These are phyloP conservation scores for Apeltes quadracus DNA, from an alignment of 2,113 vertebrate genomes.

Conservation along the genomic window DNA sequence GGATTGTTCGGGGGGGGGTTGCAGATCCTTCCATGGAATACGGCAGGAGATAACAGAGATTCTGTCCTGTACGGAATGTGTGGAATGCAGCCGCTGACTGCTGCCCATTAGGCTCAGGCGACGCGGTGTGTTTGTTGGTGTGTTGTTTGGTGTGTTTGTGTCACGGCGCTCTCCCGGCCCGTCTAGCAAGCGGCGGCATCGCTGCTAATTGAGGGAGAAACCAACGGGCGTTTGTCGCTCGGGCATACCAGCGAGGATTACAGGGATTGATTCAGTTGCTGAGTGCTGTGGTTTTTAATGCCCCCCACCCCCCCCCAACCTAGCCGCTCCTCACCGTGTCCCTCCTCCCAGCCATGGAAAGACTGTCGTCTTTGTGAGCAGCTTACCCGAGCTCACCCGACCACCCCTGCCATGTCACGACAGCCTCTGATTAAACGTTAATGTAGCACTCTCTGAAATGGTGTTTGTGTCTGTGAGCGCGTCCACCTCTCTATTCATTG, in stretches of 20 bases:
- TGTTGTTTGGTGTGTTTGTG: too few relatives aligned
- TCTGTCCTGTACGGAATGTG: conserved; percentile 60
- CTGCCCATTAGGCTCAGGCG: too few relatives aligned
- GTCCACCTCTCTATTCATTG: conserved; percentile 34
- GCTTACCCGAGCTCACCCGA: conserved; percentile 49
- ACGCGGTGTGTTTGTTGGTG: too few relatives aligned
- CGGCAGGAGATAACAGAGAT: conserved; percentile 54
- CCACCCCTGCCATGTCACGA: conserved; percentile 64
- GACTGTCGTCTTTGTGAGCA: conserved; percentile 71
- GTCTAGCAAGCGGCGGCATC: conserved; percentile 52
- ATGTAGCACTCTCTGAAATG: conserved; percentile 35
- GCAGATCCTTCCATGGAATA: conserved; percentile 26
- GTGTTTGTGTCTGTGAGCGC: neutral
- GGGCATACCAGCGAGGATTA: conserved; percentile 78
- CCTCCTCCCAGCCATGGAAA: conserved; percentile 54
- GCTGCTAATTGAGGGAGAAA: conserved; percentile 65
- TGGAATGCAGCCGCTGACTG: conserved; percentile 48
- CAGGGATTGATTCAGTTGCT: conserved; percentile 79
- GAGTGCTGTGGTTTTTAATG: conserved; percentile 76
- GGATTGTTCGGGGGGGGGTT: neutral
- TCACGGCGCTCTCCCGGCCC: conserved; percentile 56
- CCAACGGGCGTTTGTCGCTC: conserved; percentile 55
- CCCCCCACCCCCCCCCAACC: conserved; percentile 7
- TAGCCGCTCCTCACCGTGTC: neutral
- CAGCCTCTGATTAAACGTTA: conserved; percentile 59